Conservation (phyloP, 1,140 invertebrate species). For the Copidosoma floridanum region DNA sequence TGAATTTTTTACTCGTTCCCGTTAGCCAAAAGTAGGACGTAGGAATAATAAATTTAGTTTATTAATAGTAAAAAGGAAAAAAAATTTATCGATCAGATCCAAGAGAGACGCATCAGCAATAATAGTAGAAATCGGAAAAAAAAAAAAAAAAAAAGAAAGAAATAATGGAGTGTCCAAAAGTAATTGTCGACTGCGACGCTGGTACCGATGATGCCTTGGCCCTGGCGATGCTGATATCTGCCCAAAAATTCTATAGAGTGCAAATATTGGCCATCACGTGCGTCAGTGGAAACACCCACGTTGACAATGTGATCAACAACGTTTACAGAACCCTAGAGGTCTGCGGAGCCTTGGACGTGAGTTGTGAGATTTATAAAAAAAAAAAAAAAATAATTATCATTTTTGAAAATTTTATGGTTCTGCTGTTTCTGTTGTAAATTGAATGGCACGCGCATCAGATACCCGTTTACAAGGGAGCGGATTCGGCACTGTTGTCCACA, state of each 20-base stretch:
- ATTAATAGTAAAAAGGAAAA: too few species aligned
- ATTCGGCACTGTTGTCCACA: constrained; percentile 53
- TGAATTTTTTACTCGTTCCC: too few species aligned
- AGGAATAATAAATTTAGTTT: too few species aligned
- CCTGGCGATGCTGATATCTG: constrained; percentile 59
- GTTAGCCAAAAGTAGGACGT: too few species aligned
- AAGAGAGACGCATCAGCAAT: too few species aligned
- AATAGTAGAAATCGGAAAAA: too few species aligned
- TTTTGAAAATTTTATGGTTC: neutral
- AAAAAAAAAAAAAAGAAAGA: too few species aligned
- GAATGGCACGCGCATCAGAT: constrained; percentile 61
- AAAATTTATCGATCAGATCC: too few species aligned
- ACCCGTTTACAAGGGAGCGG: constrained; percentile 65
- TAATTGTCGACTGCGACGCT: constrained; percentile 65
- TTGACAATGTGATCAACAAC: constrained; percentile 63
- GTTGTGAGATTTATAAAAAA: constrained; percentile 29
- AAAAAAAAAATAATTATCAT: neutral
- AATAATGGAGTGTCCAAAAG: constrained; percentile 38
- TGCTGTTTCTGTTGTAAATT: constrained; percentile 24
- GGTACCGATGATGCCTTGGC: constrained; percentile 68
- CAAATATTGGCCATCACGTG: constrained; percentile 65
- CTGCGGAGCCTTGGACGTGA: constrained; percentile 56
- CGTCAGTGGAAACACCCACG: constrained; percentile 62
- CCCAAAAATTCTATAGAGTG: constrained; percentile 53
- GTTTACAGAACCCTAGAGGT: constrained; percentile 60